Conservation (phyloP, 2,113 vertebrate genomes). For the Chloebia gouldiae region DNA sequence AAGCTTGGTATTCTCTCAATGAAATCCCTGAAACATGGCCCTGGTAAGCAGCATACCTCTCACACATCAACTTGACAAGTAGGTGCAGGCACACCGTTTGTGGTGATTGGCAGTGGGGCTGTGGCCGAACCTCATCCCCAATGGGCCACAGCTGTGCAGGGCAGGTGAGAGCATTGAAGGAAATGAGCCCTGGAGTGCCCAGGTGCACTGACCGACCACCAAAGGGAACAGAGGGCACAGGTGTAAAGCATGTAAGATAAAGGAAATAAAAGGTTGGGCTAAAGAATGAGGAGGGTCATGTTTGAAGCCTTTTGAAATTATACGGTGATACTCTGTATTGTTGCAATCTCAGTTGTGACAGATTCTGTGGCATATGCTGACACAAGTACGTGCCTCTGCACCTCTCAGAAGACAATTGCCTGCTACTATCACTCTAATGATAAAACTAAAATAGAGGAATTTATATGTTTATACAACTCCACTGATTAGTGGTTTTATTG, state of each 20-base stretch:
- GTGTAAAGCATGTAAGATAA: neutral
- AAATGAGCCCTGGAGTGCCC: neutral
- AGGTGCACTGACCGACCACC: neutral
- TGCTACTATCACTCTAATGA: neutral
- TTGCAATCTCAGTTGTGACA: neutral
- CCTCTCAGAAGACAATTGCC: neutral
- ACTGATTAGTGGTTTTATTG: neutral
- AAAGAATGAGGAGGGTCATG: fast-evolving
- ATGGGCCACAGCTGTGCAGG: neutral
- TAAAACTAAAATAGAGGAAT: neutral
- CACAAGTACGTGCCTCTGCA: too few relatives aligned
- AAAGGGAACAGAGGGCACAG: neutral
- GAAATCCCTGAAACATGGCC: neutral
- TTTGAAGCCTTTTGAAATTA: neutral
- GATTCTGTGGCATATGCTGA: neutral
- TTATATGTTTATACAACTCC: neutral
- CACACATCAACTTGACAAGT: neutral
- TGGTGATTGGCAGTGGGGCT: neutral
- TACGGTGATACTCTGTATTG: neutral
- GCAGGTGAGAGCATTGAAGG: neutral
- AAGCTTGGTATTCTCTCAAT: neutral
- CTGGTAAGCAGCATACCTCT: neutral
- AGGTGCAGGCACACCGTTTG: neutral
- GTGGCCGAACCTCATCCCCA: neutral
- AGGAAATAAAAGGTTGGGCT: neutral